phyloP scores from a whole-genome alignment of 2,888 invertebrate genomes.

The Therioaphis trifolii region DNA sequence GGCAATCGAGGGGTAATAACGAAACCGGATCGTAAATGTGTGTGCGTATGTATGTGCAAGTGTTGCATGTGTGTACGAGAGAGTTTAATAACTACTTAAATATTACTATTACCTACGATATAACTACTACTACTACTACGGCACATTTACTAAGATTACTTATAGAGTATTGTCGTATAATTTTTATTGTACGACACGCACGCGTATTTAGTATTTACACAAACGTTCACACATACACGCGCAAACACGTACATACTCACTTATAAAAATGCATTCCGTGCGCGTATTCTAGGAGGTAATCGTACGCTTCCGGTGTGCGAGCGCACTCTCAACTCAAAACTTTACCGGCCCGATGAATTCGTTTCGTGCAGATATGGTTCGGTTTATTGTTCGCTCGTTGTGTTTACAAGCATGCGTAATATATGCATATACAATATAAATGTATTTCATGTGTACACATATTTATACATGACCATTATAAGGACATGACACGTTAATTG shows the following conservation, averaged over 20 bases:
- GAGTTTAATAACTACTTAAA: not conserved
- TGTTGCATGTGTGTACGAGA: not conserved
- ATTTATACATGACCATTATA: conserved; percentile 9
- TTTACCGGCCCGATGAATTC: conserved; percentile 25
- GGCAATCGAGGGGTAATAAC: not conserved
- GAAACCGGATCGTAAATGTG: conserved; percentile 36
- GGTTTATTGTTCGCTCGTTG: not conserved
- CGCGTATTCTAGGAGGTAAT: conserved; percentile 40
- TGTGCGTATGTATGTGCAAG: not conserved
- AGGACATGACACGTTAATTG: conserved; percentile 40
- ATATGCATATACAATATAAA: not conserved
- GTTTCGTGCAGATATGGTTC: conserved; percentile 8
- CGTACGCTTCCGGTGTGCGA: conserved; percentile 43
- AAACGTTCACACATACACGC: not conserved
- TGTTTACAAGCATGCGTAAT: not conserved
- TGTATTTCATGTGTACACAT: not conserved
- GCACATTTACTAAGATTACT: not conserved
- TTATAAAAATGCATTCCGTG: not conserved
- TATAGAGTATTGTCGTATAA: conserved; percentile 33
- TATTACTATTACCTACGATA: not conserved
- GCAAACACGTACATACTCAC: not conserved
- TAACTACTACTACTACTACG: conserved; percentile 10
- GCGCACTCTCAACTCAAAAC: conserved; percentile 18
- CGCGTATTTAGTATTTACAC: not conserved
- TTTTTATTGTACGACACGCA: conserved; percentile 27